Conservation (phyloP, 1,140 invertebrate species). For the Aphaenogaster rudis region DNA sequence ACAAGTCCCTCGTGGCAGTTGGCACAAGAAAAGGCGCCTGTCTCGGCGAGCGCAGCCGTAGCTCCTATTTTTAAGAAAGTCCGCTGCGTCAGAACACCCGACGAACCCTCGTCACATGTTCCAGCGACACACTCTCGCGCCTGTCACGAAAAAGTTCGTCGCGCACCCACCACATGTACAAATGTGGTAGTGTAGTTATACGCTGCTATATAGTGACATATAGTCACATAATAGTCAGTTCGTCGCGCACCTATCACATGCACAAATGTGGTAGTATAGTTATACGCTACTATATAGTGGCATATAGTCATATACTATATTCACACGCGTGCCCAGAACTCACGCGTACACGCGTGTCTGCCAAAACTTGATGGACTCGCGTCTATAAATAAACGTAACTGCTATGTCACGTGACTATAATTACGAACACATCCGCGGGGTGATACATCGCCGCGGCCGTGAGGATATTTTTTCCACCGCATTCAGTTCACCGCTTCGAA, state of each 20-base stretch:
- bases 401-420: slow-evolving; percentile 38
- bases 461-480: slow-evolving; percentile 16
- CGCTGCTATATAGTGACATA: neutral
- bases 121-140: neutral
- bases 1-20: neutral
- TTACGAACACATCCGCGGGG: slow-evolving; percentile 23
- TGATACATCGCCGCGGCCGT: slow-evolving; percentile 1
- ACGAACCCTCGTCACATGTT: neutral
- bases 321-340: too few relatives aligned
- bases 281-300: neutral
- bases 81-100: neutral
- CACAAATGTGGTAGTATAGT: neutral
- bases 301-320: neutral
- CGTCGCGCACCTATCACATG: neutral
- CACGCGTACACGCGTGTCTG: neutral
- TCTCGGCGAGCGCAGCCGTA: neutral
- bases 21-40: neutral
- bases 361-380: slow-evolving; percentile 13
- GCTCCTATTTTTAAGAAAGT: neutral
- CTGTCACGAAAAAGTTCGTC: slow-evolving; percentile 23
- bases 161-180: neutral
- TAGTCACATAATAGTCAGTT: neutral
- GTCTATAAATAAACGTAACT: slow-evolving; percentile 51
- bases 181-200: neutral
- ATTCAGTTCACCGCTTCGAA: neutral